Evolutionary conservation across 2,888 invertebrate genomes (phyloP), one percentile per base, ranked within the genome.

Genomic region (Sinopyrophorus schimmeli): DNA sequence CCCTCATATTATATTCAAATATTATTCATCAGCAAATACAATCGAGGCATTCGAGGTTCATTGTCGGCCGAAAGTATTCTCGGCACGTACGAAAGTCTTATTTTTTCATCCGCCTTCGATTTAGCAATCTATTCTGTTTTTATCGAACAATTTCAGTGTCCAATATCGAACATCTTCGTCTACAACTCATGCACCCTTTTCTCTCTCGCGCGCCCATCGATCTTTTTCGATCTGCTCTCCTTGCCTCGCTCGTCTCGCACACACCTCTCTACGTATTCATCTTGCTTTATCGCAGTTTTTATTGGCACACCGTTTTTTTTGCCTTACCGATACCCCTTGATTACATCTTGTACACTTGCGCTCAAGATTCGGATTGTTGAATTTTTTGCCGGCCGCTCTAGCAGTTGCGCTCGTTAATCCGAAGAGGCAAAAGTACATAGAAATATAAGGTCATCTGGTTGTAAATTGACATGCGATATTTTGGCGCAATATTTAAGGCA

Each of bases 71-170:
- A 43, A 54, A 47, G 46, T 59, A 69, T 69, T 68, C 68, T 47
- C 28, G 46, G 55, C 71, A 70, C 72, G 72, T 68, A 66, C 57
- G 57, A 53, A 61, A 62, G 64, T 66, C 66, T 66, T 67, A 69
- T 69, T 72, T 71, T 72, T 70, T 69, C 69, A 69, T 70, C 66
- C 69, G 60, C 63, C 61, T 69, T 67, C 70, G 70, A 70, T 70
- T 70, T 67, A 66, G 70, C 70, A 66, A 71, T 71, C 69, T 64
- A 70, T 70, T 70, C 68, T 63, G 64, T 71, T 71, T 70, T 71
- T 71, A 71, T 71, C 70, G 69, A 62, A 55, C 68, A 67, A 69
- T 70, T 68, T 66, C 65, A 66, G 67, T 67, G 66, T 66, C 67
- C 68, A 61, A 65, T 64, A 68, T 62, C 59, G 37, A 23, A 37